These are phyloP conservation scores for Rhinoptilus africanus DNA, from an alignment of 2,113 vertebrate genomes.

Conservation along the genomic window DNA sequence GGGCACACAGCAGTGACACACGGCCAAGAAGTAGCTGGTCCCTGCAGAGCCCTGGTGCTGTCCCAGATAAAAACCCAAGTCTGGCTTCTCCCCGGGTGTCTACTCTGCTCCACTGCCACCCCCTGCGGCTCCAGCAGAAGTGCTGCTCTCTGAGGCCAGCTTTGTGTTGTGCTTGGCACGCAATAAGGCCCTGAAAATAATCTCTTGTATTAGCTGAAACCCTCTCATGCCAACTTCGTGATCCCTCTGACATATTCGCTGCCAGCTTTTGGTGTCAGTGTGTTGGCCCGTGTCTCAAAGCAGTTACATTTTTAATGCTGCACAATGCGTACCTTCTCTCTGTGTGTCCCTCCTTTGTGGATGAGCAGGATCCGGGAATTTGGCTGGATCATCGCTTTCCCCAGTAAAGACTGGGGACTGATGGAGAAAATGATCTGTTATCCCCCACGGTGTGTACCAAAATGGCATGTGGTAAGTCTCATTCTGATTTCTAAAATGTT, in stretches of 20 bases:
- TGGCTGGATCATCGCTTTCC: neutral
- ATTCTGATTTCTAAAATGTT: slow-evolving; percentile 39
- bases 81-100: neutral
- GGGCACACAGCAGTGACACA: neutral
- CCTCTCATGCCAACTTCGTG: slow-evolving; percentile 55
- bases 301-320: neutral
- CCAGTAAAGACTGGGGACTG: neutral
- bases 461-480: slow-evolving; percentile 43
- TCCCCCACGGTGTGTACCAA: slow-evolving; percentile 26
- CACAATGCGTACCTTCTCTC: slow-evolving; percentile 45
- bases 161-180: slow-evolving; percentile 56
- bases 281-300: slow-evolving; percentile 24
- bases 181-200: slow-evolving; percentile 49
- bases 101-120: neutral
- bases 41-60: neutral
- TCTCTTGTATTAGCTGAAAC: slow-evolving; percentile 63
- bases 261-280: slow-evolving; percentile 43
- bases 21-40: neutral
- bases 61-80: slow-evolving; percentile 4
- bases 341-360: neutral
- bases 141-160: slow-evolving; percentile 40
- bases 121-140: neutral
- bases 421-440: slow-evolving; percentile 37
- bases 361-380: neutral
- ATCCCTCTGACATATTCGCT: slow-evolving; percentile 52